Percentiles rank a stretch among this genome's conserved stretches.
phyloP scores from a whole-genome alignment of 2,888 invertebrate species.

The Leptinotarsa rubiginosa region DNA sequence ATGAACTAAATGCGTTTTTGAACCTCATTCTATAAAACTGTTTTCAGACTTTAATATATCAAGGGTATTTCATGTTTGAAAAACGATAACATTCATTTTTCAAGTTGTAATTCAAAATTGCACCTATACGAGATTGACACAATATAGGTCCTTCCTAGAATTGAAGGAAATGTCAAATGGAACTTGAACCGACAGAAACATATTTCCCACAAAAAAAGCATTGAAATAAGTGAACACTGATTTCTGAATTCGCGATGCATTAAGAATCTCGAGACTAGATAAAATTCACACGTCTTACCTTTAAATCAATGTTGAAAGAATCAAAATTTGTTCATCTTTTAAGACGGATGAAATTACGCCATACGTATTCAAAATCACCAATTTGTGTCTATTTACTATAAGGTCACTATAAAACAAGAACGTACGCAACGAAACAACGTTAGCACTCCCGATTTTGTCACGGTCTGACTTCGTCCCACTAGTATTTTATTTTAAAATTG shows the following conservation, averaged over 20 bases:
- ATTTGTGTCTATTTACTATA: conserved; percentile 30
- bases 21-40: no score
- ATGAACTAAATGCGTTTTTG: no score
- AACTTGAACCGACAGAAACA: background rate
- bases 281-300: background rate
- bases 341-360: conserved; percentile 40
- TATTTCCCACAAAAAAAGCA: conserved; percentile 3
- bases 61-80: no score
- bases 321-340: conserved; percentile 37
- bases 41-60: no score
- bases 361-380: conserved; percentile 38
- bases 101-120: background rate
- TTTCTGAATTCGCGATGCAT: background rate
- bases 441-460: conserved; percentile 41
- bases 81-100: no score
- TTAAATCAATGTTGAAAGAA: conserved; percentile 27
- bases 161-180: conserved; percentile 6
- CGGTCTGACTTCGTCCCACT: conserved; percentile 36
- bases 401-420: conserved; percentile 11
- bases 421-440: conserved; percentile 27
- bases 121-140: background rate
- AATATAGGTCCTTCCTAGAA: background rate
- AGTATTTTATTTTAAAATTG: conserved; percentile 62
- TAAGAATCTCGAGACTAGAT: background rate
- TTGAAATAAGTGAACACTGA: background rate